phyloP scores from a whole-genome alignment of 2,888 invertebrate genomes.

The Tinea semifulvella region DNA sequence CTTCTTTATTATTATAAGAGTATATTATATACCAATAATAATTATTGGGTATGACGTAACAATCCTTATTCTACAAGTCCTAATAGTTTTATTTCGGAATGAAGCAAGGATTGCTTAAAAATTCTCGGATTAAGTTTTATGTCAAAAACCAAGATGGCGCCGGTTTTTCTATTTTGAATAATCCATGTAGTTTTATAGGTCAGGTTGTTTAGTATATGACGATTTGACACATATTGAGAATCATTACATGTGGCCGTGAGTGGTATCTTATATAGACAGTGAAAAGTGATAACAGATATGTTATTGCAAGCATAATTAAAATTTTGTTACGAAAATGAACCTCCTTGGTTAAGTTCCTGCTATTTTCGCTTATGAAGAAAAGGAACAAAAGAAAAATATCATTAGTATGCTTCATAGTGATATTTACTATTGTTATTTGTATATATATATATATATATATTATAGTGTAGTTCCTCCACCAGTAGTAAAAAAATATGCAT shows the following conservation, averaged over 20 bases:
- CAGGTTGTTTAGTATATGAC: too few species aligned
- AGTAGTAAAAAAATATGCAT: background rate
- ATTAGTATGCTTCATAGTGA: constrained; percentile 46
- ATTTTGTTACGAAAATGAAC: constrained; percentile 58
- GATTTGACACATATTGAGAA: constrained; percentile 35
- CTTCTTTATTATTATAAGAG: too few species aligned
- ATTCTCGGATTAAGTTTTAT: too few species aligned
- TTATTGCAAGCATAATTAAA: constrained; percentile 60
- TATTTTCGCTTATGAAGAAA: constrained; percentile 61
- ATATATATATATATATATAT: background rate
- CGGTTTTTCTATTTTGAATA: too few species aligned
- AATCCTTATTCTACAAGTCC: too few species aligned
- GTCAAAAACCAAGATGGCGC: too few species aligned
- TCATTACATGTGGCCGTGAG: constrained; percentile 76
- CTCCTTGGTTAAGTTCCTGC: constrained; percentile 65
- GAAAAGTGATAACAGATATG: constrained; percentile 42
- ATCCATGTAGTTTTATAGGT: too few species aligned
- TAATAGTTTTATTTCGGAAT: too few species aligned
- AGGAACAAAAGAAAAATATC: constrained; percentile 57
- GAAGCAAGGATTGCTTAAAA: too few species aligned
- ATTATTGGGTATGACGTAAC: too few species aligned
- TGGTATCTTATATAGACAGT: constrained; percentile 43
- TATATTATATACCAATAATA: too few species aligned
- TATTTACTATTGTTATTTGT: too few species aligned
- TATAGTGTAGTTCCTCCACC: constrained; percentile 6